Conservation (phyloP, 2,113 vertebrate genomes). For the Nothoprocta pentlandii region DNA sequence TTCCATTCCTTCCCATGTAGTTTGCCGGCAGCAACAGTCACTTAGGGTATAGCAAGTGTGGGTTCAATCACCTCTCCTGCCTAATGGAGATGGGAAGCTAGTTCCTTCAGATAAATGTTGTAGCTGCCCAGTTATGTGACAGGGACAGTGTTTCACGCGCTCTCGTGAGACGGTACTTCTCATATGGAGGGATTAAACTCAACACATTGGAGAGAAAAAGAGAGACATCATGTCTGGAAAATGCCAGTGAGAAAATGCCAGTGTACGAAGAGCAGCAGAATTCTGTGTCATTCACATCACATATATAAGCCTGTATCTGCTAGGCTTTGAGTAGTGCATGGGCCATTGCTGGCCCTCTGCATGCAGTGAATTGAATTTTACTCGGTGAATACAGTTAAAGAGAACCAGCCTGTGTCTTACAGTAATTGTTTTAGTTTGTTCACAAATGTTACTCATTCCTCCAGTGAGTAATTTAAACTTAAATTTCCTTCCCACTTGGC, state of each 20-base stretch:
- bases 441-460: conserved; percentile 1
- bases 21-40: not conserved
- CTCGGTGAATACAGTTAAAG: not conserved
- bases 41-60: not conserved
- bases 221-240: not conserved
- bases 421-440: conserved; percentile 19
- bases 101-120: not conserved
- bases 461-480: conserved; percentile 16
- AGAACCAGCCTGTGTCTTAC: not conserved
- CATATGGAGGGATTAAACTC: not conserved
- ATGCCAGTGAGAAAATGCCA: not conserved
- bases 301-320: not conserved
- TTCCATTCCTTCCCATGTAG: not conserved
- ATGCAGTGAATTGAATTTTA: not conserved
- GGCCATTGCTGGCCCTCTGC: not conserved
- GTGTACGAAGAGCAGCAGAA: not conserved
- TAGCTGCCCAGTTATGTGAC: not conserved
- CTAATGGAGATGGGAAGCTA: not conserved
- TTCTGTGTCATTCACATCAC: not conserved
- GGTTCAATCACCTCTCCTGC: not conserved
- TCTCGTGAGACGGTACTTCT: not conserved
- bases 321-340: not conserved
- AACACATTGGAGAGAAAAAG: not conserved
- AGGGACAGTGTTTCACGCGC: not conserved
- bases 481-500: conserved; percentile 5